Evolutionary conservation across 2,797 vertebrate genomes (phyloP), one percentile per base, ranked within the genome.

Genomic region (Eurystomus glaucurus): DNA sequence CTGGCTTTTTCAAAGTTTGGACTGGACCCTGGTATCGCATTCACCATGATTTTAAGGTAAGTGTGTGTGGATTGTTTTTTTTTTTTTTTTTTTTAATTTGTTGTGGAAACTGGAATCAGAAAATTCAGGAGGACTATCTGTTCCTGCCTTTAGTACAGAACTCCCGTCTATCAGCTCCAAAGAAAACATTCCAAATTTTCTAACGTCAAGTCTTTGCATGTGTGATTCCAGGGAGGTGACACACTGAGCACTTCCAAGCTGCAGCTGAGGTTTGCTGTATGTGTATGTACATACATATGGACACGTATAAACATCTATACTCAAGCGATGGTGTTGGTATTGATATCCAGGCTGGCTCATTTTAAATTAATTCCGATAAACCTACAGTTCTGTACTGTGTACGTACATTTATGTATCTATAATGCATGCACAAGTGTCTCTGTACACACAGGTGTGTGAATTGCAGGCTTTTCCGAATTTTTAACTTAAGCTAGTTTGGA

Each of bases 361-460:
- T 90, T 68, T 37, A 39, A 64, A 46, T 45, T 22, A 46, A 60
- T 51, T 69, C 46, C 22, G 26, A 65, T 46, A 45, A 75, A 60
- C 35, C 17, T 33, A 6, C 22, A 60, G 46, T 64, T 68, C 65
- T 55, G 22, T 83, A 35, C 25, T 35, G 21, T 39, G 13, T 10
- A 31, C 15, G 35, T 57, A 58, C 15, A 71, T 43, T 70, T 66
- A 79, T 39, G 17, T 25, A 55, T 23, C 31, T 43, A 17, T 6
- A 78, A 45, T 29, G 18, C 18, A 5, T 15, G 35, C 14, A 2
- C 18, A 33, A 48, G 33, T 41, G 16, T 41, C 26, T 60, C 21
- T 11, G 45, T 2, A 17, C 20, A 15, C 2, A 1, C 4, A 11
- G 1, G 8, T 22, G 13, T 31, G 51, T 29, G 45, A 90, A 65